Base-by-base conservation (phyloP, 2,888 invertebrate genomes). In the Drosophila gaucha region DNA sequence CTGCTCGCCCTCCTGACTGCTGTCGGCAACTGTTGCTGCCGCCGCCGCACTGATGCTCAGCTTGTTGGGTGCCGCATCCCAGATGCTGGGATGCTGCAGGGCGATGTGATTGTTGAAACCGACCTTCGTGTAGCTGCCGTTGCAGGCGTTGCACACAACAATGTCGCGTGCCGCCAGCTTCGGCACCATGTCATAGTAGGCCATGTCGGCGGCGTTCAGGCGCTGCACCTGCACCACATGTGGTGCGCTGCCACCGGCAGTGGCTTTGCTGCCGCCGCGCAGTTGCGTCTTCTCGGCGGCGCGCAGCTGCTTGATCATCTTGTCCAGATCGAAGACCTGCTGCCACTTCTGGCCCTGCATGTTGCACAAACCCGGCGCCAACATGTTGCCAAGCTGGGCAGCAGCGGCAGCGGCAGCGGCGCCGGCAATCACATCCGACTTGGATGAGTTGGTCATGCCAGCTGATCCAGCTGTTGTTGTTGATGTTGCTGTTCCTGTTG, bases 81-180 rank as follows among this genome's bases (percentile, higher is more conserved):
- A 90, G 12, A 87, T 78, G 24, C 68, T 68, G 2, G 89, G 85
- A 89, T 94, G 94, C 67, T 93, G 93, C 83, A 93, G 93, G 80
- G 94, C 93, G 91, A 96, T 94, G 91, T 96, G 96, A 89, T 94
- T 93, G 86, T 94, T 94, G 52, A 95, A 94, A 49, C 96, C 96
- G 90, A 95, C 95, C 80, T 96, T 95, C 92, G 96, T 96, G 80
- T 96, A 94, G 89, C 95, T 94, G 75, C 95, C 94, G 74, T 94
- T 94, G 91, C 96, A 96, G 90, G 94, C 93, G 91, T 95, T 95
- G 92, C 96, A 96, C 79, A 96, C 94, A 65, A 96, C 95, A 67
- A 96, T 94, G 90, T 94, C 94, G 82, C 96, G 94, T 68, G 94
- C 93, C 92, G 96, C 96, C 91, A 94, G 94, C 86, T 96, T 95